Percentiles rank a stretch among this genome's conserved stretches.
These are phyloP conservation scores for Escarpia spicata DNA, from an alignment of 2,888 invertebrate species.

Conservation along the genomic window DNA sequence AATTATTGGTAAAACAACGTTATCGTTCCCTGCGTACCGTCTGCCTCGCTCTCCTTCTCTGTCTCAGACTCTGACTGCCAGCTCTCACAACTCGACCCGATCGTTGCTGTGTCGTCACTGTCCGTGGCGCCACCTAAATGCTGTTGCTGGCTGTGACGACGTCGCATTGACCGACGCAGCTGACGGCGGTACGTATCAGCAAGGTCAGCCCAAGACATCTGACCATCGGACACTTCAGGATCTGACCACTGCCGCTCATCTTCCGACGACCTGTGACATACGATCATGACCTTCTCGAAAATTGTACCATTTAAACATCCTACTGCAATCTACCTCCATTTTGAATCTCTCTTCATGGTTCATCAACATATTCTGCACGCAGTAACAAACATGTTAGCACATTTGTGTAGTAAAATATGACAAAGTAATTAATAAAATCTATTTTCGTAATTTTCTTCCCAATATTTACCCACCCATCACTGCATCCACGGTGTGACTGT, in stretches of 20 bases:
- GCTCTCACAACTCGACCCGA: constrained; percentile 39
- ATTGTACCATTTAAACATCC: background rate
- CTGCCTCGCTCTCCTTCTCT: constrained; percentile 33
- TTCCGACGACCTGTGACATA: constrained; percentile 35
- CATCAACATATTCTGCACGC: too few species aligned
- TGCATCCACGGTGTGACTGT: too few species aligned
- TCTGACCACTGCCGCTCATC: constrained; percentile 41
- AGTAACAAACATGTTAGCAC: too few species aligned
- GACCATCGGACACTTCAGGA: constrained; percentile 38
- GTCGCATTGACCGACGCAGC: background rate
- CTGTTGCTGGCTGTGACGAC: constrained; percentile 27
- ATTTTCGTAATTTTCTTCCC: too few species aligned
- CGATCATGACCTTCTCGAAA: background rate
- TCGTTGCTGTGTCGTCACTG: constrained; percentile 36
- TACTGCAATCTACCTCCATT: background rate
- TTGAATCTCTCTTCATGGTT: background rate
- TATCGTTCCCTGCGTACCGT: constrained; percentile 27
- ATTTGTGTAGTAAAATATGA: too few species aligned
- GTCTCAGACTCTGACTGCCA: constrained; percentile 41
- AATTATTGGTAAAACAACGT: background rate
- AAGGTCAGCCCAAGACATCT: constrained; percentile 39
- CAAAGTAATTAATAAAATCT: too few species aligned
- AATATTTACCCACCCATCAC: too few species aligned
- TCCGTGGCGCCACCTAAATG: constrained; percentile 14
- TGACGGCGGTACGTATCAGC: constrained; percentile 20